A percentile compares a stretch with the other conserved stretches of the same genome.
These are phyloP conservation scores for Lysiphlebus fabarum DNA, from an alignment of 1,140 invertebrate genomes.

Conservation along the genomic window DNA sequence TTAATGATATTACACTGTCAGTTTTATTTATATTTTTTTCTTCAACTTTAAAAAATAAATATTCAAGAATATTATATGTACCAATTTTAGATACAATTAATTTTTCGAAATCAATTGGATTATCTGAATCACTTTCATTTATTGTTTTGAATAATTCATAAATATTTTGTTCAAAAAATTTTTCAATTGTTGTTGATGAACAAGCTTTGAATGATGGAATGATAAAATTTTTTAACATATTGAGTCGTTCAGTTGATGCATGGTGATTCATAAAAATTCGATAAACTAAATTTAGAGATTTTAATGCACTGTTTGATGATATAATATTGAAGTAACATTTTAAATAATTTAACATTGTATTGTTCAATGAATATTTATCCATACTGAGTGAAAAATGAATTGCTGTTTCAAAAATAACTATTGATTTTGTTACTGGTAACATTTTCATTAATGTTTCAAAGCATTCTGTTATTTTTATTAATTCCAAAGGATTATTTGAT, in stretches of 20 bases:
- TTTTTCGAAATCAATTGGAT: constrained; percentile 28
- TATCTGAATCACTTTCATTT: constrained; percentile 1
- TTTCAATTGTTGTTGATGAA: constrained; percentile 22
- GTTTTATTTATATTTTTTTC: constrained; percentile 21
- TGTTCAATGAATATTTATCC: constrained; percentile 35
- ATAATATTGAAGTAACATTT: constrained; percentile 34
- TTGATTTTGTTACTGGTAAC: constrained; percentile 41
- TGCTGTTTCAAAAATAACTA: constrained; percentile 33
- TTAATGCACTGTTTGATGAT: constrained; percentile 25
- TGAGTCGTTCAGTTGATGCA: constrained; percentile 28
- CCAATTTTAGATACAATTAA: constrained; percentile 43
- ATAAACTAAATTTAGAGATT: constrained; percentile 36
- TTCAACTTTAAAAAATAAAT: constrained; percentile 38
- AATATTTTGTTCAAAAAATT: constrained; percentile 42
- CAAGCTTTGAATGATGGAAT: constrained; percentile 36
- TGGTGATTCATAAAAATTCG: constrained; percentile 33
- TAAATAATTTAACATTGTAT: constrained; percentile 33
- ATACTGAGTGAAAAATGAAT: constrained; percentile 38
- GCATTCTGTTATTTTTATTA: constrained; percentile 32
- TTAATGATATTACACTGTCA: constrained; percentile 25
- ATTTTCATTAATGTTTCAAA: constrained; percentile 41
- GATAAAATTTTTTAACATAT: constrained; percentile 39
- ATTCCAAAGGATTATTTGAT: constrained; percentile 20
- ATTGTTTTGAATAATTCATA: constrained; percentile 31
- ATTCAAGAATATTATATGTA: constrained; percentile 42